phyloP scores from a whole-genome alignment of 2,888 invertebrate species.

The Ornithoptera priamus region DNA sequence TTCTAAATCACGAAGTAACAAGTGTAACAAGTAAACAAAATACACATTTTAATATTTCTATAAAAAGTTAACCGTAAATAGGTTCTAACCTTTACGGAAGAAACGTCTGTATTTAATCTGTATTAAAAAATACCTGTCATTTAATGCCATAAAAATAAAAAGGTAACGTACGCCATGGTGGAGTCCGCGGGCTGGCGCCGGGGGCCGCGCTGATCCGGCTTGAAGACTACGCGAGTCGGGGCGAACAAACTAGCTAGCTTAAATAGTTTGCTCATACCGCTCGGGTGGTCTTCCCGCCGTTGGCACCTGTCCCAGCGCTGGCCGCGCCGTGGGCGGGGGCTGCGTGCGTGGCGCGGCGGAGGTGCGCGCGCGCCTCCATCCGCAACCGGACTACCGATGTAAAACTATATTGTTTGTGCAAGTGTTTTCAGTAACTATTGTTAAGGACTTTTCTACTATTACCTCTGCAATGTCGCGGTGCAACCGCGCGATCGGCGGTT shows the following conservation, averaged over 20 bases:
- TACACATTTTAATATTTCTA: too few species aligned
- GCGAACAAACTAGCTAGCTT: constrained; percentile 76
- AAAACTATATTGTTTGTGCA: constrained; percentile 69
- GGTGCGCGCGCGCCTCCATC: constrained; percentile 45
- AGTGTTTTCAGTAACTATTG: constrained; percentile 77
- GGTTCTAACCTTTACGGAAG: too few species aligned
- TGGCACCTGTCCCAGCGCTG: constrained; percentile 39
- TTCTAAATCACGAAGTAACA: too few species aligned
- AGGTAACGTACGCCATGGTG: constrained; percentile 5
- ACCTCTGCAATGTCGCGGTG: constrained; percentile 63
- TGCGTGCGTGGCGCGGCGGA: constrained; percentile 29
- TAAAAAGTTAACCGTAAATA: too few species aligned
- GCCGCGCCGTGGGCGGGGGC: background rate
- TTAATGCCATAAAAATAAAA: constrained; percentile 3
- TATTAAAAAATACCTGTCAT: too few species aligned
- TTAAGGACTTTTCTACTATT: constrained; percentile 76
- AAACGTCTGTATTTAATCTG: too few species aligned
- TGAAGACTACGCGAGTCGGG: constrained; percentile 77
- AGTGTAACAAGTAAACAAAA: too few species aligned
- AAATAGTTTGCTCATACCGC: constrained; percentile 79
- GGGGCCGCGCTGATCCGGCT: constrained; percentile 42
- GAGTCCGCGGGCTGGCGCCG: background rate
- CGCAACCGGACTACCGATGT: constrained; percentile 50
- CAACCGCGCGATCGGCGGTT: constrained; percentile 32
- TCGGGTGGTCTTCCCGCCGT: constrained; percentile 65